These are phyloP conservation scores for Acanthornis magna DNA, from an alignment of 2,797 vertebrate species.

Conservation along the genomic window DNA sequence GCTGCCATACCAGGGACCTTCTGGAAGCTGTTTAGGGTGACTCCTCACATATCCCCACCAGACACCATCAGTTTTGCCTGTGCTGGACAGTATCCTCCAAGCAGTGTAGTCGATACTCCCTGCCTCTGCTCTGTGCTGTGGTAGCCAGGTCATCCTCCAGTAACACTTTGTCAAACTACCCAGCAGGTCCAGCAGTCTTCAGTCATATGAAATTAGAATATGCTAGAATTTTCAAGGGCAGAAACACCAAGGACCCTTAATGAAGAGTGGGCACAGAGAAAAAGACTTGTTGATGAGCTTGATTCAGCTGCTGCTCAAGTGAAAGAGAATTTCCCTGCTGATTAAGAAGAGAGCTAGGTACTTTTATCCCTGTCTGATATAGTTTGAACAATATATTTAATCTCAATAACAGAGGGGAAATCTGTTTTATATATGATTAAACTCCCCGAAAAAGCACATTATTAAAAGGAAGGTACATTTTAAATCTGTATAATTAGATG, in stretches of 20 bases:
- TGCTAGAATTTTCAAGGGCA: neutral
- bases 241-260: neutral
- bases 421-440: neutral
- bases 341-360: neutral
- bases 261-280: neutral
- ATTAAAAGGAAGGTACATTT: neutral
- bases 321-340: neutral
- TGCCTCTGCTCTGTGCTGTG: neutral
- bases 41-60: neutral
- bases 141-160: neutral
- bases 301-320: neutral
- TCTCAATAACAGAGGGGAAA: neutral
- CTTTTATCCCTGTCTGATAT: neutral
- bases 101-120: neutral
- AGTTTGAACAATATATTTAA: neutral
- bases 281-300: neutral
- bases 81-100: neutral
- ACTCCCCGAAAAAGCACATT: neutral
- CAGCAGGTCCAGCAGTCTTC: neutral
- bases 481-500: neutral
- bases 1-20: neutral
- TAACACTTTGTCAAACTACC: neutral
- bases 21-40: neutral
- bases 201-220: neutral
- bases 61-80: fast-evolving